phyloP scores from a whole-genome alignment of 2,888 invertebrate species.

The Agriotes lineatus region DNA sequence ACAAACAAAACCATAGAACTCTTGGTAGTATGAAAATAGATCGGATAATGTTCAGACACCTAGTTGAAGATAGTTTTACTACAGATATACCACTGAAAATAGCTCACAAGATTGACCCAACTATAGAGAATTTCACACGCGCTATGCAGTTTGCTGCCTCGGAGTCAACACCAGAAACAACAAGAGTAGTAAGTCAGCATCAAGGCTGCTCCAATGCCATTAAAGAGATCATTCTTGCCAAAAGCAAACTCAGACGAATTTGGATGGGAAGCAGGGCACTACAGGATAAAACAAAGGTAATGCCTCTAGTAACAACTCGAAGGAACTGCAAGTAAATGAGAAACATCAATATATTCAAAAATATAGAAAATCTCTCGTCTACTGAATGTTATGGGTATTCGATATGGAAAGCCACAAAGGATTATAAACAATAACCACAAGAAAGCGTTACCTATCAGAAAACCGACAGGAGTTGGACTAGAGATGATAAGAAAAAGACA shows the following conservation, averaged over 20 bases:
- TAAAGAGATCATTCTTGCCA: background rate
- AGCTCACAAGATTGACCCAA: background rate
- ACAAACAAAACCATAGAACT: no score
- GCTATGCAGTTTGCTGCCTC: background rate
- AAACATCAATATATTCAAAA: background rate
- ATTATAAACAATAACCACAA: background rate
- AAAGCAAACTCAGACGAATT: background rate
- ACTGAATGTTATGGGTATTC: background rate
- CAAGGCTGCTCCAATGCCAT: background rate
- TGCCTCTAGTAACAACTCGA: background rate
- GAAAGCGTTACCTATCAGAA: background rate
- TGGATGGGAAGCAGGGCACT: background rate
- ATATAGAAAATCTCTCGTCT: background rate
- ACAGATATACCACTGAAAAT: background rate
- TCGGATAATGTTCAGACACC: no score
- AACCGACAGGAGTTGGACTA: background rate
- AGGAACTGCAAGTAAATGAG: no score
- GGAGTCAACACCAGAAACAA: background rate
- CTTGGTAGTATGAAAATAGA: no score
- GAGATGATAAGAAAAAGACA: background rate
- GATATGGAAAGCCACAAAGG: background rate
- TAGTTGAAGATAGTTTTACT: no score
- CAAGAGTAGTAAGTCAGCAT: background rate
- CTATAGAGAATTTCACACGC: background rate
- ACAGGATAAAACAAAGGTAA: background rate